phyloP scores from a whole-genome alignment of 2,797 vertebrate species.

The Hippoglossus hippoglossus region DNA sequence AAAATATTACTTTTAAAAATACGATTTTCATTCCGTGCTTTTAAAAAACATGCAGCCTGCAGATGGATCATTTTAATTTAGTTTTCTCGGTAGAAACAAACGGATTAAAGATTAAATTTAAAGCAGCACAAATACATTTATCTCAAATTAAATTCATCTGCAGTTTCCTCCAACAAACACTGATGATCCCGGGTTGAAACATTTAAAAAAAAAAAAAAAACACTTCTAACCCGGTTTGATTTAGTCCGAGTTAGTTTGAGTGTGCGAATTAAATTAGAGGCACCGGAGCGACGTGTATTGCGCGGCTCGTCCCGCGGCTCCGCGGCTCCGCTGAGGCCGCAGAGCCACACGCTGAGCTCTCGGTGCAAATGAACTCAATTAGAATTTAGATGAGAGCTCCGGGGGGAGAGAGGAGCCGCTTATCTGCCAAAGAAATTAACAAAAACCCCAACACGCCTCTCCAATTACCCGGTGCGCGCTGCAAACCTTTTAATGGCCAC shows the following conservation, averaged over 20 bases:
- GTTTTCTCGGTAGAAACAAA: too few relatives aligned
- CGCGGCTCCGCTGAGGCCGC: constrained; percentile 1
- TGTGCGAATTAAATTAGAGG: too few relatives aligned
- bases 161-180: too few relatives aligned
- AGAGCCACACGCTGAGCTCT: constrained; percentile 63
- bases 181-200: too few relatives aligned
- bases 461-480: constrained; percentile 81
- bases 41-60: not conserved
- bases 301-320: constrained; percentile 40
- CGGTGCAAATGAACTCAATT: constrained; percentile 85
- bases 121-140: too few relatives aligned
- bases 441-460: constrained; percentile 83
- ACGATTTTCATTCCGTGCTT: not conserved
- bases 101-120: too few relatives aligned
- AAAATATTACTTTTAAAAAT: too few relatives aligned
- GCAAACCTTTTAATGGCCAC: constrained; percentile 64
- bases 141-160: too few relatives aligned
- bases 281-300: constrained; percentile 55
- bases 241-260: too few relatives aligned
- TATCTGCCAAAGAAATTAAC: constrained; percentile 83
- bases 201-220: too few relatives aligned
- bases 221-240: too few relatives aligned
- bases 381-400: constrained; percentile 86
- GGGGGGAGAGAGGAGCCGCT: constrained; percentile 79
- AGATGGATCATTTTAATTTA: too few relatives aligned